Conservation (phyloP, 2,888 invertebrate genomes). For the Agrochola litura region DNA sequence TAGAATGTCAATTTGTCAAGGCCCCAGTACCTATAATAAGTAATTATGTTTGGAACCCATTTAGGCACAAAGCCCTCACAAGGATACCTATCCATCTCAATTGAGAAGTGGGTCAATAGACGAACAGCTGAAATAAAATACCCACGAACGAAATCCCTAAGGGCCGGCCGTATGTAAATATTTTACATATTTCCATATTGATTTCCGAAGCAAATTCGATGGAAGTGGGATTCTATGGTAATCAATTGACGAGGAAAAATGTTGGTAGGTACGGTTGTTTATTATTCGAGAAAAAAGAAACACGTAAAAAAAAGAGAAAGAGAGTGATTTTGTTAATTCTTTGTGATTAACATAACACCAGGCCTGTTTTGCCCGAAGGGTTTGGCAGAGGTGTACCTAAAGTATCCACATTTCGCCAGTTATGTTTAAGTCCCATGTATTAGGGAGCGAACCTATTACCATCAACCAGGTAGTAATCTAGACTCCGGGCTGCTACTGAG, state of each 20-base stretch:
- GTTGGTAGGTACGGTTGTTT: conserved; percentile 35
- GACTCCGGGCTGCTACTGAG: too few species aligned
- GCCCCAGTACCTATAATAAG: background rate
- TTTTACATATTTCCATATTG: conserved; percentile 63
- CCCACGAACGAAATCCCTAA: conserved; percentile 39
- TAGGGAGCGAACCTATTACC: too few species aligned
- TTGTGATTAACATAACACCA: background rate
- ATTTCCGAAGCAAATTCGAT: conserved; percentile 54
- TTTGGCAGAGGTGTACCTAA: too few species aligned
- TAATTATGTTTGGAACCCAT: conserved; percentile 13
- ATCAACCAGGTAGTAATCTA: too few species aligned
- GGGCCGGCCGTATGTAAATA: conserved; percentile 57
- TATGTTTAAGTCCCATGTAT: too few species aligned
- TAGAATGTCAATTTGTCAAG: background rate
- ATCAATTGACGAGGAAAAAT: conserved; percentile 60
- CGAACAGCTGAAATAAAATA: conserved; percentile 39
- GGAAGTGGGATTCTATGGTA: conserved; percentile 56
- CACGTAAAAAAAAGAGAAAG: conserved; percentile 12
- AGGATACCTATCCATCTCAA: conserved; percentile 36
- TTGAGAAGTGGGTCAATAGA: conserved; percentile 50
- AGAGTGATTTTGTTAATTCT: conserved; percentile 9
- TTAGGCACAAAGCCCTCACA: background rate
- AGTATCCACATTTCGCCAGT: too few species aligned
- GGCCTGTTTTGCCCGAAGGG: too few species aligned
- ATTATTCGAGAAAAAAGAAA: conserved; percentile 22